Evolutionary conservation across 2,888 invertebrate genomes (phyloP), one percentile per base, ranked within the genome.

Genomic region (Furcula furcula): DNA sequence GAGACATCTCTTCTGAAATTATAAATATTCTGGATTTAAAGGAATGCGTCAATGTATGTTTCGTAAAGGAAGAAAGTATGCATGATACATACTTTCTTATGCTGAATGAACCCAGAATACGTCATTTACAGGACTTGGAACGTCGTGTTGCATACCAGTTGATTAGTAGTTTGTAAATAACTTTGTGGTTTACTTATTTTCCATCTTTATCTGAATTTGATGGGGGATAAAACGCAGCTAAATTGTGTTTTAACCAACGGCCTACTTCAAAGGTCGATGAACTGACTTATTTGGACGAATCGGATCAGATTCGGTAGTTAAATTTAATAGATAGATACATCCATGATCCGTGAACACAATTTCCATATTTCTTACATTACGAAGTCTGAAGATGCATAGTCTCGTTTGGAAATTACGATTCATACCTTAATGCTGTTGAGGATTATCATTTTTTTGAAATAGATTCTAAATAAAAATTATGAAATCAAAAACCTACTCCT

Each of bases 261-360:
- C 7, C 41, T 32, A 40, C 48, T 49, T 40, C 27, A 34, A 45
- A 50, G 53, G 48, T 45, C 48, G 52, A 34, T 42, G 51, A 56
- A 53, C 46, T 39, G 33, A 29, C 26, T 21, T 42, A 35, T 45
- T 47, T 51, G 32, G 33, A 35, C 22, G 29, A 45, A 33, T 34
- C 31, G 43, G 36, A 46, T 54, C 37, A 29, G 30, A 51, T 55
- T 46, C 35, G 54, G 51, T 52, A 46, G 34, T 56, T 46, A 55
- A 49, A 55, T 39, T 44, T 33, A 47, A 49, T 47, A 22, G 3
- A 6, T 22, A n/a, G n/a, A n/a, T n/a, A n/a, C n/a, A n/a, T n/a
- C n/a, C n/a, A 53, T 44, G 35, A n/a, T 34, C 40, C 36, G 51
- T 55, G 40, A 50, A 50, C 16, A 34, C 25, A 31, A 29, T 29